Evolutionary conservation across 2,113 vertebrate species (phyloP), one percentile per base, ranked within the genome.

Genomic region (Tylochromis polylepis): DNA sequence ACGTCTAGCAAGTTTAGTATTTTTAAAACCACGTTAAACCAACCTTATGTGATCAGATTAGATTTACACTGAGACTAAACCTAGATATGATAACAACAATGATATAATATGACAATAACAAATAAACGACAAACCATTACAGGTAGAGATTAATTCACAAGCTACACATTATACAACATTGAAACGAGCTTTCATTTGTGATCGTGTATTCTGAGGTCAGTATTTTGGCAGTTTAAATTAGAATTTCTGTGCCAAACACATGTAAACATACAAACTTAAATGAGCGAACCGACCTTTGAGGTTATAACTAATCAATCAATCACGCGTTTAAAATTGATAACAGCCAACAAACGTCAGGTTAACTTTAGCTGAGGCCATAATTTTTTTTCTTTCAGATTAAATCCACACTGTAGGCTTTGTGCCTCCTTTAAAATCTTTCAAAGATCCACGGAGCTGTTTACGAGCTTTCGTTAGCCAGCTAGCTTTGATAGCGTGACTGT

Each of bases 381-480:
- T 51, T 49, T 77, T 20, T 29, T 29, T 67, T 38, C 0, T 11
- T 53, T 34, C n/a, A 0, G 16, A 8, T 65, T 8, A n/a, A 70
- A n/a, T 15, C 36, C 18, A 57, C 18, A 24, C 27, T 53, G 49
- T 29, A 14, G 15, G 1, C 60, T 81, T 81, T 2, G n/a, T 67
- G 62, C 6, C 3, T 20, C 12, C 0, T 20, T n/a, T 20, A 11
- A 3, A 49, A 62, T 31, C 1, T 4, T 1, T 3, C 4, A 29
- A 24, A 85, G 16, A 46, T 22, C 8, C 6, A 38, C 4, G 24
- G 5, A 58, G 7, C 4, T 16, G 53, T 49, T 46, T 57, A 2
- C 11, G 10, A 15, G 24, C 5, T 24, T 55, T 7, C 9, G 11
- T 29, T 60, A 70, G 16, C 41, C 34, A 7, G 18, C 16, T 81